Base-by-base conservation (phyloP, 2,888 invertebrate species). In the Blastobasis lacticolella region DNA sequence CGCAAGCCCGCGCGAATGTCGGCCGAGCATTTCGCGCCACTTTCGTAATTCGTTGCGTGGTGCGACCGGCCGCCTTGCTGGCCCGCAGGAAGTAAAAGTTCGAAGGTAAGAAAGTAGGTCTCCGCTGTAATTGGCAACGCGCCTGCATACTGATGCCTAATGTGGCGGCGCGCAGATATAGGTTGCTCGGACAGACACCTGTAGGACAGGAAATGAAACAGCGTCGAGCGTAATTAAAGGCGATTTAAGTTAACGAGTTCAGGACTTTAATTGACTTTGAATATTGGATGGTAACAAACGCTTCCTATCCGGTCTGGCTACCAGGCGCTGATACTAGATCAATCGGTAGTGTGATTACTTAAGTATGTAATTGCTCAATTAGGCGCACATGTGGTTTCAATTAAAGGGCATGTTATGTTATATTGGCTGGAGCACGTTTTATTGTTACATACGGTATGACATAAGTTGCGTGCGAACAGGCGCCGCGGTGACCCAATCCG, bases 81-180 rank as follows among this genome's bases (percentile, higher is more conserved):
- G 82, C 81, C 85, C 86, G 85, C 85, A 88, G 88, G 88, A 88
- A 88, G 88, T 88, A 88, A 88, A 87, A 88, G 88, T 88, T 88
- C 87, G 86, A 86, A 87, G 88, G 85, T 87, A 87, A 85, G 88
- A 87, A 88, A 88, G 87, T 87, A 85, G 88, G 88, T 87, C 87
- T 85, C 83, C 75, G 64, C 78, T 84, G 82, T 82, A 86, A 85
- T 86, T 86, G 86, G 86, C 85, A 83, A 75, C 77, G 73, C 70
- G 85, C 83, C 82, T 86, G 86, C 84, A 85, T 88, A 81, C 79
- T 84, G 81, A 86, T 86, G 81, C 66, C 73, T 69, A 60, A 61
- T 71, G 71, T 61, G 66, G 66, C 23, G 38, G 38, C n/a, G 10
- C 37, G 10, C 49, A 37, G 67, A 80, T 80, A 81, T 81, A 79